phyloP scores from a whole-genome alignment of 2,113 vertebrate genomes.

The Gambusia affinis region DNA sequence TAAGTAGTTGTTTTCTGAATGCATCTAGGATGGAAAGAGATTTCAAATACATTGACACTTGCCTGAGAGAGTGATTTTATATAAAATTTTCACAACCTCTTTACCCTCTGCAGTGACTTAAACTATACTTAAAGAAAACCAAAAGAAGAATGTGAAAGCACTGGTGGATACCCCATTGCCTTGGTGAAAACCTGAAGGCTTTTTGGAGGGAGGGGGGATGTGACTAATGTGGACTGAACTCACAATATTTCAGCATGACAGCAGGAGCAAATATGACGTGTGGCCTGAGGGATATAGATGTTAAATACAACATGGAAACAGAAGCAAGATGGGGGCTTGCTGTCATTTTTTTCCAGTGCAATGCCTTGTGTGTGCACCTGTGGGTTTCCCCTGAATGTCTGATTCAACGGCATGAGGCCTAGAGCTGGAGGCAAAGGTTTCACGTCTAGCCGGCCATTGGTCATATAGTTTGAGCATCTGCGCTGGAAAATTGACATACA shows the following conservation, averaged over 20 bases:
- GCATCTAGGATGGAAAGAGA: constrained; percentile 1
- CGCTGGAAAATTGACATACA: constrained; percentile 46
- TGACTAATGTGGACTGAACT: constrained; percentile 44
- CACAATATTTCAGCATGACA: constrained; percentile 36
- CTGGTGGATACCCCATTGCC: constrained; percentile 7
- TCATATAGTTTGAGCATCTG: constrained; percentile 27
- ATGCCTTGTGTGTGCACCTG: constrained; percentile 15
- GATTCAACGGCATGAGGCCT: constrained; percentile 26
- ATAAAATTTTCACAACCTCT: constrained; percentile 25
- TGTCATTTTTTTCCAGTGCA: constrained; percentile 12
- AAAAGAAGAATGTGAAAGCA: constrained; percentile 4
- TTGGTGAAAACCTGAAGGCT: constrained; percentile 22
- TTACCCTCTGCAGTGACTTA: constrained; percentile 15
- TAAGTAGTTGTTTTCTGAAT: constrained; percentile 36
- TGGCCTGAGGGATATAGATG: constrained; percentile 25
- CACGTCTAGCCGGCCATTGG: constrained; percentile 11
- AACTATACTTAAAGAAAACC: constrained; percentile 9
- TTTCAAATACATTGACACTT: constrained; percentile 12
- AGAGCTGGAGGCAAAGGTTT: constrained; percentile 18
- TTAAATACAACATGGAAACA: constrained; percentile 5
- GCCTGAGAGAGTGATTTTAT: constrained; percentile 22
- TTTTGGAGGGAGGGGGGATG: constrained; percentile 17
- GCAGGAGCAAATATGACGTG: constrained; percentile 37
- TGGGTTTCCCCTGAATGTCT: constrained; percentile 16
- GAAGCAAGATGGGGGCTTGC: neutral